Conservation (phyloP, 2,888 invertebrate genomes). For the Dusona sp. region DNA sequence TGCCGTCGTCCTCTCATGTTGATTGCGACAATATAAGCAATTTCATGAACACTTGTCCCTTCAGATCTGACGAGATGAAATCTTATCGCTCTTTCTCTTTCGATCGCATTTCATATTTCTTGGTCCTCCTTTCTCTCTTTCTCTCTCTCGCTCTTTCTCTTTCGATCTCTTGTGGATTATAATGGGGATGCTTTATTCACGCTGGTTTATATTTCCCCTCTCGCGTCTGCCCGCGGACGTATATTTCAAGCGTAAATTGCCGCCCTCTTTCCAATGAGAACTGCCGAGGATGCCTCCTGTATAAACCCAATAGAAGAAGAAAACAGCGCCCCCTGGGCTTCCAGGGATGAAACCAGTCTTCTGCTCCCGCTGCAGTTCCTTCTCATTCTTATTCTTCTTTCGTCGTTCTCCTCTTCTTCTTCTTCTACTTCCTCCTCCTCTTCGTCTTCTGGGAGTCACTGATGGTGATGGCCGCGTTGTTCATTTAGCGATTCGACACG, state of each 20-base stretch:
- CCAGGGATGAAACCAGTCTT: constrained; percentile 35
- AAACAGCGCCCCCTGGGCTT: constrained; percentile 21
- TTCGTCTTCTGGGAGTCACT: constrained; percentile 35
- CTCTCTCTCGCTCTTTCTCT: constrained; percentile 21
- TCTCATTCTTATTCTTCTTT: constrained; percentile 13
- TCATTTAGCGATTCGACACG: constrained; percentile 79
- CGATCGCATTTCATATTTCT: constrained; percentile 3
- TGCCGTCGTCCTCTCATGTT: background rate
- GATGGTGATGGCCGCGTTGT: constrained; percentile 72
- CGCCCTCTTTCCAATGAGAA: constrained; percentile 66
- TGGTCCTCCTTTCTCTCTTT: constrained; percentile 62
- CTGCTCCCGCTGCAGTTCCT: constrained; percentile 34
- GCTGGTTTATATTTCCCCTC: constrained; percentile 59
- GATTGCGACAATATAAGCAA: constrained; percentile 56
- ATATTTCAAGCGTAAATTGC: constrained; percentile 73
- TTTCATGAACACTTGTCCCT: constrained; percentile 51
- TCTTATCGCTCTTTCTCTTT: constrained; percentile 49
- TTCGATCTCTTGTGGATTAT: constrained; percentile 13
- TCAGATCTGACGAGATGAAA: constrained; percentile 46
- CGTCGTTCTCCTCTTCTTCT: background rate
- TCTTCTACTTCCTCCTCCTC: constrained; percentile 24
- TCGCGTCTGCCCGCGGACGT: constrained; percentile 59
- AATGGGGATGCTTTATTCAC: constrained; percentile 63
- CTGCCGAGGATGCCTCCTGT: constrained; percentile 56
- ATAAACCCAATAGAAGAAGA: constrained; percentile 66